phyloP scores from a whole-genome alignment of 2,113 vertebrate genomes.

The Barnardius zonarius region DNA sequence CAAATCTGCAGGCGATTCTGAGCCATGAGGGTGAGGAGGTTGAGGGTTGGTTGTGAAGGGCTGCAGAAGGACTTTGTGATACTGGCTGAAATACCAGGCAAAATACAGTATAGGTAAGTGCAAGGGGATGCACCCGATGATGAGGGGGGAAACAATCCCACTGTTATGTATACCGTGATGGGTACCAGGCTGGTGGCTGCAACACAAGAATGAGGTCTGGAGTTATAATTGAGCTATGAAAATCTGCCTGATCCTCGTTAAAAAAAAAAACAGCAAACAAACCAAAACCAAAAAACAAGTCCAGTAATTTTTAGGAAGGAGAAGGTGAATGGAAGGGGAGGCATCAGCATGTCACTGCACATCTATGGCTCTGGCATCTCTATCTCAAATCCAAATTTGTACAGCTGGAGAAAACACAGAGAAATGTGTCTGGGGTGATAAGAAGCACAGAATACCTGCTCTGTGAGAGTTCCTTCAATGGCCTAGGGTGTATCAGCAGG shows the following conservation, averaged over 20 bases:
- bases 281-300: background rate
- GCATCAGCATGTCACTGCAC: too few relatives aligned
- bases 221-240: background rate
- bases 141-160: background rate
- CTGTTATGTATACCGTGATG: accelerated
- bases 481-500: background rate
- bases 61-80: background rate
- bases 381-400: background rate
- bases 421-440: background rate
- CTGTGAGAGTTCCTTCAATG: background rate
- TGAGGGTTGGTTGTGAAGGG: background rate
- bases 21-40: background rate
- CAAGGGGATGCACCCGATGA: background rate
- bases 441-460: background rate
- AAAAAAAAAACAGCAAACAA: background rate
- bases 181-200: background rate
- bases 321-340: background rate
- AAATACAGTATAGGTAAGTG: background rate
- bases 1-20: background rate
- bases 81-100: background rate
- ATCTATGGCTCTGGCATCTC: background rate
- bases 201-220: background rate
- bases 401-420: background rate
- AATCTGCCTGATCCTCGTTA: background rate
- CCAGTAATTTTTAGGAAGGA: background rate